Conservation (phyloP, 30 jellyfish, hydroid and myxozoan genomes). For the Mastigias papua region DNA sequence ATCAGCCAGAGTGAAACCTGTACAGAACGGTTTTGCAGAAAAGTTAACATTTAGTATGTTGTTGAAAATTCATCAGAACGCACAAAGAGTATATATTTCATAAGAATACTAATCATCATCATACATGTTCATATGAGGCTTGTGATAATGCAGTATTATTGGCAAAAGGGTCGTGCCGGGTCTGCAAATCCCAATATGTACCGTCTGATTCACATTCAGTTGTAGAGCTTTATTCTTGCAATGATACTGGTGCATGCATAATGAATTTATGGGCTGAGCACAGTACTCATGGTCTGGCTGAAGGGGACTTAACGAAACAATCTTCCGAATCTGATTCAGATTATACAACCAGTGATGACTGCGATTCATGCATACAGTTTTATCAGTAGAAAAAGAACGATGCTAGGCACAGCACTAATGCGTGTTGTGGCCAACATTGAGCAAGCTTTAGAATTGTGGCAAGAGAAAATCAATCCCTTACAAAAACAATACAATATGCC, state of each 20-base stretch:
- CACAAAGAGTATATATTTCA: constrained; percentile 31
- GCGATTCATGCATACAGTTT: too few species aligned
- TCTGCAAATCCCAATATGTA: background rate
- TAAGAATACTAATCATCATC: constrained; percentile 42
- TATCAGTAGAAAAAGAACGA: constrained; percentile 31
- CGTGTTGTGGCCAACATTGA: background rate
- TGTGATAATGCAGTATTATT: constrained; percentile 43
- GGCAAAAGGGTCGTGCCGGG: constrained; percentile 22
- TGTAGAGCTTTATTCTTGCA: constrained; percentile 18
- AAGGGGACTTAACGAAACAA: background rate
- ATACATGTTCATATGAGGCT: constrained; percentile 40
- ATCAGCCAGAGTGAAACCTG: constrained; percentile 2
- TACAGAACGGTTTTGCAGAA: constrained; percentile 2
- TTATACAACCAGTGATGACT: constrained; percentile 1
- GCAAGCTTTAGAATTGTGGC: constrained; percentile 2
- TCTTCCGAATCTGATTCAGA: constrained; percentile 1
- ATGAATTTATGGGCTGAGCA: constrained; percentile 14
- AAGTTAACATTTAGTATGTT: background rate
- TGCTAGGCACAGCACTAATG: constrained; percentile 5
- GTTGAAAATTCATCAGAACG: background rate
- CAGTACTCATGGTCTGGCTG: constrained; percentile 12
- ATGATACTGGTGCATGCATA: constrained; percentile 10
- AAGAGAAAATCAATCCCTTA: background rate
- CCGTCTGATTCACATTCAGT: constrained; percentile 10
- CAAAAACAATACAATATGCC: constrained; percentile 49